Conservation (phyloP, 2,113 vertebrate species). For the Mola mola region DNA sequence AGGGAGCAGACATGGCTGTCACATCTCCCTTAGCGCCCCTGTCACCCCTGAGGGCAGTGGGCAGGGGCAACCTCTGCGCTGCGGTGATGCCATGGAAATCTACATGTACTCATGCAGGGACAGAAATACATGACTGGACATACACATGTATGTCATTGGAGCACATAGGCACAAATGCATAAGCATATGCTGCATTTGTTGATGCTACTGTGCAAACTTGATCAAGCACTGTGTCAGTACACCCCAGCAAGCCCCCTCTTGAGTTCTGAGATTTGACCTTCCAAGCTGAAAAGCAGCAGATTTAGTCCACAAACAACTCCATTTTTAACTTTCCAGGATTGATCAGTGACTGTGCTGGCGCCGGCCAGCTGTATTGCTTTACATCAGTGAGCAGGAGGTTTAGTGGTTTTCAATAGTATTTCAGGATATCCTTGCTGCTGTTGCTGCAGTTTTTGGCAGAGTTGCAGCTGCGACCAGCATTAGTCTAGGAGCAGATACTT, state of each 20-base stretch:
- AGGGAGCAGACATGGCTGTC: slow-evolving; percentile 84
- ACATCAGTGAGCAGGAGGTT: slow-evolving; percentile 75
- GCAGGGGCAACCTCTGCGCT: slow-evolving; percentile 57
- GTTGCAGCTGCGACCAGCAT: slow-evolving; percentile 77
- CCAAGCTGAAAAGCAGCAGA: slow-evolving; percentile 62
- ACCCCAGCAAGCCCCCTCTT: slow-evolving; percentile 7
- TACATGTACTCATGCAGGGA: slow-evolving; percentile 24
- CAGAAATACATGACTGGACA: slow-evolving; percentile 49
- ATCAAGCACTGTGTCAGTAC: slow-evolving; percentile 19
- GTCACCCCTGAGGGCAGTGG: slow-evolving; percentile 70
- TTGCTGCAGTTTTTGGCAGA: slow-evolving; percentile 73
- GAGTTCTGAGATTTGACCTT: slow-evolving; percentile 54
- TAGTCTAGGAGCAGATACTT: slow-evolving; percentile 76
- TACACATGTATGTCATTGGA: slow-evolving; percentile 10
- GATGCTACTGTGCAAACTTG: slow-evolving; percentile 12
- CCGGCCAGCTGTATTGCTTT: slow-evolving; percentile 76
- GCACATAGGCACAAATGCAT: slow-evolving; percentile 8
- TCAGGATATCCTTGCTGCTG: slow-evolving; percentile 77
- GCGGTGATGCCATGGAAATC: slow-evolving; percentile 41
- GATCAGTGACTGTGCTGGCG: slow-evolving; percentile 76
- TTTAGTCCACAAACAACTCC: slow-evolving; percentile 64
- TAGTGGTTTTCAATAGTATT: slow-evolving; percentile 82
- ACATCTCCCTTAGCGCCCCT: slow-evolving; percentile 78
- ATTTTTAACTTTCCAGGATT: slow-evolving; percentile 76
- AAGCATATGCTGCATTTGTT: slow-evolving; percentile 21